phyloP scores from a whole-genome alignment of 2,888 invertebrate species.

The Amblyteles armatorius region DNA sequence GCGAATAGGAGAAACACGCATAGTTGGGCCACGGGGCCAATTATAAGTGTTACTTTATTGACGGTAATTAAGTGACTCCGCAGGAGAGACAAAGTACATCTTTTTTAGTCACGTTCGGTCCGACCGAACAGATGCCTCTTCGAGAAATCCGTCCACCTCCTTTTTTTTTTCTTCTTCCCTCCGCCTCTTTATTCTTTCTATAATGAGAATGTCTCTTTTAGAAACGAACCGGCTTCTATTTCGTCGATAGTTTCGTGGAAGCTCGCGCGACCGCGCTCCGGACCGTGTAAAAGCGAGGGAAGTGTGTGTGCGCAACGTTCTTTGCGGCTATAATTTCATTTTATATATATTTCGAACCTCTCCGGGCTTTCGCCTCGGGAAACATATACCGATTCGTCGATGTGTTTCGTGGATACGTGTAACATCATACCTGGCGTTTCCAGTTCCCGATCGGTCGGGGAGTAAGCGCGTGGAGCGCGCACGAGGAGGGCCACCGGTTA shows the following conservation, averaged over 20 bases:
- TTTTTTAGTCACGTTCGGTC: constrained; percentile 54
- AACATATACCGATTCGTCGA: constrained; percentile 42
- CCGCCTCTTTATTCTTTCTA: constrained; percentile 43
- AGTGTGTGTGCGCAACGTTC: constrained; percentile 35
- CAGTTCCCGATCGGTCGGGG: constrained; percentile 54
- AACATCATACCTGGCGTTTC: constrained; percentile 56
- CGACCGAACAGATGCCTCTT: constrained; percentile 52
- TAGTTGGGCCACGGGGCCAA: constrained; percentile 44
- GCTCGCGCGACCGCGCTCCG: constrained; percentile 46
- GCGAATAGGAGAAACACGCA: background rate
- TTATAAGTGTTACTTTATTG: constrained; percentile 68
- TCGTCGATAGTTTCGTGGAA: constrained; percentile 65
- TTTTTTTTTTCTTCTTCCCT: constrained; percentile 31
- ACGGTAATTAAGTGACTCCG: constrained; percentile 59
- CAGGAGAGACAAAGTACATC: constrained; percentile 48
- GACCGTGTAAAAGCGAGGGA: constrained; percentile 24
- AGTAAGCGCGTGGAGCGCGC: constrained; percentile 23
- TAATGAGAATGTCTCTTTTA: constrained; percentile 68
- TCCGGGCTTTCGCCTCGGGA: constrained; percentile 34
- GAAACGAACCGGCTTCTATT: constrained; percentile 58
- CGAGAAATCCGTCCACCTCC: constrained; percentile 51
- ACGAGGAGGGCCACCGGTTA: constrained; percentile 37
- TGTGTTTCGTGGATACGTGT: constrained; percentile 58
- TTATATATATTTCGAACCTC: constrained; percentile 28
- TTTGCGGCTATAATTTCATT: constrained; percentile 47